Evolutionary conservation across 2,888 invertebrate genomes (phyloP).

Genomic region (Melieria crassipennis): DNA sequence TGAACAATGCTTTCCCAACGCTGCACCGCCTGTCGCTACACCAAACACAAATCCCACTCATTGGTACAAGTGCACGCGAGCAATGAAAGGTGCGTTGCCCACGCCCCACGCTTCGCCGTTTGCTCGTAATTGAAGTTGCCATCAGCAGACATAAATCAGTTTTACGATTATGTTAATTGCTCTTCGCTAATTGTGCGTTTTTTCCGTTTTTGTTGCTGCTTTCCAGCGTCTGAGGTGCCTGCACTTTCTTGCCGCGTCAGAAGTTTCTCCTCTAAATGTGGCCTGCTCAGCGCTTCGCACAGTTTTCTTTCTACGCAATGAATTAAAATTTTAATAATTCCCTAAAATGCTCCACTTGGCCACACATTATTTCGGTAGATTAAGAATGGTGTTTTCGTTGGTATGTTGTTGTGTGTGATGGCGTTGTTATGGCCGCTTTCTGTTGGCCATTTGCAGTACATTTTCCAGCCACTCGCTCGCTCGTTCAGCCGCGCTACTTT

Average conservation of each 20-base stretch:
- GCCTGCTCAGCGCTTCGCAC: too few relatives aligned
- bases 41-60: too few relatives aligned
- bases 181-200: slow-evolving; percentile 12
- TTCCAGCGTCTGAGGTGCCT: too few relatives aligned
- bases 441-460: too few relatives aligned
- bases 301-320: background rate
- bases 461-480: too few relatives aligned
- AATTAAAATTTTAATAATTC: slow-evolving; percentile 1
- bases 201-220: background rate
- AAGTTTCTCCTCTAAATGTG: too few relatives aligned
- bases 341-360: background rate
- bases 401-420: background rate
- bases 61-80: too few relatives aligned
- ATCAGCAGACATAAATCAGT: slow-evolving; percentile 16
- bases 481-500: background rate
- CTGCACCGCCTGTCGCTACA: too few relatives aligned
- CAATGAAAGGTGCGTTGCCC: too few relatives aligned
- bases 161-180: slow-evolving; percentile 20
- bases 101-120: background rate
- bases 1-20: too few relatives aligned
- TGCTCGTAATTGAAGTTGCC: background rate
- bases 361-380: background rate
- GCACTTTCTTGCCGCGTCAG: too few relatives aligned
- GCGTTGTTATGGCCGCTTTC: background rate
- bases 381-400: background rate